Conservation (phyloP, 1,140 invertebrate species). For the Parasteatoda tepidariorum region DNA sequence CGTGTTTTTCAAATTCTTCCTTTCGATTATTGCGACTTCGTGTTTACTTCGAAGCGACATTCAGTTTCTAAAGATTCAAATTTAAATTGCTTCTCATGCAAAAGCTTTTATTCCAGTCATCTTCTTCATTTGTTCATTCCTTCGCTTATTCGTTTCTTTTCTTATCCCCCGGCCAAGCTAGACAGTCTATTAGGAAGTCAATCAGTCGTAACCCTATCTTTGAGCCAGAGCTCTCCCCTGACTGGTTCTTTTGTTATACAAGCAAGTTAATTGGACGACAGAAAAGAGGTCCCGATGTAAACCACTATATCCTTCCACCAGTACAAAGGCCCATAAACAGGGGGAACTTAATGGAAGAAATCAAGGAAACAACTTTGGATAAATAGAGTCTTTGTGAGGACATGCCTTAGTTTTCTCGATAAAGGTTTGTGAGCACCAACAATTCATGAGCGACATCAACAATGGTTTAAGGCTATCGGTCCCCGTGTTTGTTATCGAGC, state of each 20-base stretch:
- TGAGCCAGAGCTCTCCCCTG: slow-evolving; percentile 15
- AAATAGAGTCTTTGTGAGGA: slow-evolving; percentile 56
- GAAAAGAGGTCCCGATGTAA: slow-evolving; percentile 46
- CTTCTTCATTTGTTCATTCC: slow-evolving; percentile 20
- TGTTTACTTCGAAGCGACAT: slow-evolving; percentile 1
- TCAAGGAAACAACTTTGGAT: slow-evolving; percentile 55
- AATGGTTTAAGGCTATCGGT: slow-evolving; percentile 47
- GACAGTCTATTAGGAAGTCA: slow-evolving; percentile 48
- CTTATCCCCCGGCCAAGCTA: slow-evolving; percentile 18
- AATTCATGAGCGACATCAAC: slow-evolving; percentile 43
- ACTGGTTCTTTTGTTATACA: slow-evolving; percentile 44
- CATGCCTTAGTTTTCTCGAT: slow-evolving; percentile 51
- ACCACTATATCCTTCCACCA: slow-evolving; percentile 42
- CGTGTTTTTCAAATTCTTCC: neutral
- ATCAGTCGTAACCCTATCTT: slow-evolving; percentile 50
- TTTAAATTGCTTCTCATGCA: slow-evolving; percentile 36
- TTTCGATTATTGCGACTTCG: neutral
- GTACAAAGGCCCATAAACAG: slow-evolving; percentile 49
- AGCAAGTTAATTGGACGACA: slow-evolving; percentile 47
- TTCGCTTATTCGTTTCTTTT: slow-evolving; percentile 31
- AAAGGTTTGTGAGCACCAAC: slow-evolving; percentile 38
- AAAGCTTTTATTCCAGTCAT: slow-evolving; percentile 8
- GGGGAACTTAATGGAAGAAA: slow-evolving; percentile 56
- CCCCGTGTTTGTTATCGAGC: slow-evolving; percentile 27
- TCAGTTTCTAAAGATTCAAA: slow-evolving; percentile 14